phyloP scores from a whole-genome alignment of 2,888 invertebrate species.

The Heliconius aoede region DNA sequence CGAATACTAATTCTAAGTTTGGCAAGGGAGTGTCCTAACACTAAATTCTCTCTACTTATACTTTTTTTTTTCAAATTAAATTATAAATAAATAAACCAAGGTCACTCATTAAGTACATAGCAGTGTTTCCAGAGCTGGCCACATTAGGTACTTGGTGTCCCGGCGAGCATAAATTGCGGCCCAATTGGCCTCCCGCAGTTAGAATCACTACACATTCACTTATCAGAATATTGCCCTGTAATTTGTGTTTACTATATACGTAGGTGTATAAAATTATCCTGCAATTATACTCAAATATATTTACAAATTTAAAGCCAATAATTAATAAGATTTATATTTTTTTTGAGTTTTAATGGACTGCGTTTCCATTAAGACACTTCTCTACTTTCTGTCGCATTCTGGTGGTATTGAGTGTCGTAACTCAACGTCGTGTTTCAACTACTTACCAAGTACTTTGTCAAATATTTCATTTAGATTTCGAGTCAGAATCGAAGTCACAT shows the following conservation, averaged over 20 bases:
- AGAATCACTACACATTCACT: slow-evolving; percentile 63
- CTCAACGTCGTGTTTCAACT: no score
- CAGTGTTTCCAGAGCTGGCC: slow-evolving; percentile 18
- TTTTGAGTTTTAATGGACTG: no score
- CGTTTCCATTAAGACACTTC: no score
- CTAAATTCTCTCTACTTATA: not conserved
- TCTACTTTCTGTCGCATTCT: no score
- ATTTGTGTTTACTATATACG: slow-evolving; percentile 58
- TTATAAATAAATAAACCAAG: not conserved
- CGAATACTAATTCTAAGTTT: not conserved
- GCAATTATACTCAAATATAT: not conserved
- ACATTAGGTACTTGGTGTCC: slow-evolving; percentile 63
- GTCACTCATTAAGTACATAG: slow-evolving; percentile 19
- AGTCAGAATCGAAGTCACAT: no score
- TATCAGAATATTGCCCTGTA: slow-evolving; percentile 66
- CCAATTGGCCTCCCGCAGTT: slow-evolving; percentile 69
- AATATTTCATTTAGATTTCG: no score
- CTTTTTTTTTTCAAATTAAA: not conserved
- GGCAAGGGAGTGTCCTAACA: not conserved
- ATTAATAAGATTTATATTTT: no score
- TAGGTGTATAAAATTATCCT: not conserved
- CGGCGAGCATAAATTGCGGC: slow-evolving; percentile 62
- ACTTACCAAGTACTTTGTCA: no score
- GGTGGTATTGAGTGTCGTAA: no score
- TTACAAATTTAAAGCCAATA: not conserved